Evolutionary conservation across 1,140 invertebrate species (phyloP).

Genomic region (Drosophila parvula): DNA sequence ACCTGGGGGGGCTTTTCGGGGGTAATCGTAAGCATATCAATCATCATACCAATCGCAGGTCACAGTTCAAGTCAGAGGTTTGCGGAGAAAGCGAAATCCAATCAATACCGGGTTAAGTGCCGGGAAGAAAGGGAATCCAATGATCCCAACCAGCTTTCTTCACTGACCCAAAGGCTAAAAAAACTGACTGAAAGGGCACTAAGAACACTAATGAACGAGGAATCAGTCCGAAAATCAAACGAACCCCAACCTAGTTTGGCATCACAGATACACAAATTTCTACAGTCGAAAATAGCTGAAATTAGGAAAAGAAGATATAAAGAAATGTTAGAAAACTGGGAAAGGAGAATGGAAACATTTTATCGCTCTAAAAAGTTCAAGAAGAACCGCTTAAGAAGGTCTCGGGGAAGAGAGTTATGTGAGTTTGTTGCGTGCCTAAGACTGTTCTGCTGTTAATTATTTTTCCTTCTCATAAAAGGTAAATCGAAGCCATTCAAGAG

Average conservation of each 20-base stretch:
- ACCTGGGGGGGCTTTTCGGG: neutral
- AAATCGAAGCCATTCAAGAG: neutral
- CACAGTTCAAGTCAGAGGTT: neutral
- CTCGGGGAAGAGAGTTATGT: neutral
- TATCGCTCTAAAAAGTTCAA: neutral
- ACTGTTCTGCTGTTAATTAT: neutral
- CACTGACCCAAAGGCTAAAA: neutral
- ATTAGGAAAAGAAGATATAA: too few species aligned
- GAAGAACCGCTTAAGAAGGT: too few species aligned
- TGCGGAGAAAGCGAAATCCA: neutral
- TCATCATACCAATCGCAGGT: conserved; percentile 24
- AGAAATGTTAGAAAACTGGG: neutral
- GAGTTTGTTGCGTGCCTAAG: neutral
- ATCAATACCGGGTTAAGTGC: neutral
- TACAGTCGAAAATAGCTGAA: neutral
- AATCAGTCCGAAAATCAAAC: neutral
- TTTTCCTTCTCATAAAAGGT: conserved; percentile 1
- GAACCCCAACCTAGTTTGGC: neutral
- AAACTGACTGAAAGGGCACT: neutral
- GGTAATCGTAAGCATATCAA: conserved; percentile 22
- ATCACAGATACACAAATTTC: neutral
- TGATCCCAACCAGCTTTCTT: too few species aligned
- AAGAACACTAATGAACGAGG: neutral
- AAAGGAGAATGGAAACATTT: neutral
- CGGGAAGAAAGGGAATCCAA: neutral